Percentiles rank a stretch among this genome's conserved stretches.
These are phyloP conservation scores for Drosophila rubida DNA, from an alignment of 2,888 invertebrate genomes.

Conservation along the genomic window DNA sequence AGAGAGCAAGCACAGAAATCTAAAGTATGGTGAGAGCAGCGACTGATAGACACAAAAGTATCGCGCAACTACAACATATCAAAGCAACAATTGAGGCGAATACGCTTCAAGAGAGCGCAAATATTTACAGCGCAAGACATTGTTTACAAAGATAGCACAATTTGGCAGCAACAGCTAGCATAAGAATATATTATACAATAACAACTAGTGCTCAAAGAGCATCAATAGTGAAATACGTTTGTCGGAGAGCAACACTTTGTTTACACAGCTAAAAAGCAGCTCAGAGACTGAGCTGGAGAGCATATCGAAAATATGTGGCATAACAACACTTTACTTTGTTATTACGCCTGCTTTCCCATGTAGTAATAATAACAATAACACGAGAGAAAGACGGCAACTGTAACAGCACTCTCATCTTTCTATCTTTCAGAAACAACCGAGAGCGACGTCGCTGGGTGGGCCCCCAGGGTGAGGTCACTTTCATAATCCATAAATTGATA, in stretches of 20 bases:
- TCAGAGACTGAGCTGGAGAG: background rate
- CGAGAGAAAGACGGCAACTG: background rate
- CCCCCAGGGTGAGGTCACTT: constrained; percentile 36
- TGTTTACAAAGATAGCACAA: constrained; percentile 1
- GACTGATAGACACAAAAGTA: constrained; percentile 3
- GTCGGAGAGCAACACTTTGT: background rate
- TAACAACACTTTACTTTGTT: background rate
- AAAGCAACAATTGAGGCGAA: constrained; percentile 7
- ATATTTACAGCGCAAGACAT: background rate
- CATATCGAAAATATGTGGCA: background rate
- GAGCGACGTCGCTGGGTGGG: background rate
- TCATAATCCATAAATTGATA: constrained; percentile 59
- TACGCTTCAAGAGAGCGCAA: background rate
- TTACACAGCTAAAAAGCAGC: background rate
- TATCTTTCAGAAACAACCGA: background rate
- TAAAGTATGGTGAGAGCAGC: background rate
- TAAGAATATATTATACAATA: background rate
- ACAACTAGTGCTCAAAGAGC: background rate
- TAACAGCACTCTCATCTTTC: background rate
- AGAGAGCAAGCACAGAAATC: constrained; percentile 1
- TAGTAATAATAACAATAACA: background rate
- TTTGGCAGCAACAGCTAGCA: background rate
- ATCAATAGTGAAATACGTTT: background rate
- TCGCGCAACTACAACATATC: constrained; percentile 5
- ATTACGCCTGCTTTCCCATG: background rate